Evolutionary conservation across 92 coral and sea anemone genomes (phyloP), one percentile per base, ranked within the genome.

Genomic region (Porites rus): DNA sequence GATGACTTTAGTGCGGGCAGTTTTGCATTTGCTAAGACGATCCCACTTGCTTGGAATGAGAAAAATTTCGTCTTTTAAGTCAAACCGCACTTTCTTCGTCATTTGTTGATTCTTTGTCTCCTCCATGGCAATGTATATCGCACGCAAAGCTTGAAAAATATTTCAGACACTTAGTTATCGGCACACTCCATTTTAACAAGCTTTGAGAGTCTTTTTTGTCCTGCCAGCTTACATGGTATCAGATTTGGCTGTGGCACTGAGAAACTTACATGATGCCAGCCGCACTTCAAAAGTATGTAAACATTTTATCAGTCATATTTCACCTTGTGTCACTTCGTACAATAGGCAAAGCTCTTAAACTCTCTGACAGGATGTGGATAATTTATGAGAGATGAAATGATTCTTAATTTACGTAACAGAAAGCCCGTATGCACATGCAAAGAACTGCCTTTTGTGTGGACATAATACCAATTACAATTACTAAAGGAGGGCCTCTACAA

Each of bases 31-130:
- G 86, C 90, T 95, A 6, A 93, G 70, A 3, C 95, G 72, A 66
- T 93, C 98, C 98, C 98, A 95, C 60, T 96, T 94, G 70, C 91
- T 91, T 18, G 98, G 97, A 76, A 96, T 95, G 1, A 93, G 88
- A 74, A 93, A 96, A 19, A 96, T 86, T 83, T 96, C 97, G 13
- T 95, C 93, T 67, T 95, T 93, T 76, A 92, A 77, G 81, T 95
- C 96, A 74, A 96, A 96, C 11, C 98, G 95, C 9, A 96, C 99
- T 72, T 96, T 96, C 65, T 91, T 93, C 60, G 79, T 79, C 19
- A 65, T 11, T 67, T 65, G 51, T 79, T 58, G 51, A 10, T 73
- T 73, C 65, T 68, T 82, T 24, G 51, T 63, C 38, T 52, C 82
- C 77, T 92, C 71, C 92, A 91, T 73, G 84, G 52, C 13, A 75